phyloP scores from a whole-genome alignment of 2,888 invertebrate genomes.

The Oligia fasciuncula region DNA sequence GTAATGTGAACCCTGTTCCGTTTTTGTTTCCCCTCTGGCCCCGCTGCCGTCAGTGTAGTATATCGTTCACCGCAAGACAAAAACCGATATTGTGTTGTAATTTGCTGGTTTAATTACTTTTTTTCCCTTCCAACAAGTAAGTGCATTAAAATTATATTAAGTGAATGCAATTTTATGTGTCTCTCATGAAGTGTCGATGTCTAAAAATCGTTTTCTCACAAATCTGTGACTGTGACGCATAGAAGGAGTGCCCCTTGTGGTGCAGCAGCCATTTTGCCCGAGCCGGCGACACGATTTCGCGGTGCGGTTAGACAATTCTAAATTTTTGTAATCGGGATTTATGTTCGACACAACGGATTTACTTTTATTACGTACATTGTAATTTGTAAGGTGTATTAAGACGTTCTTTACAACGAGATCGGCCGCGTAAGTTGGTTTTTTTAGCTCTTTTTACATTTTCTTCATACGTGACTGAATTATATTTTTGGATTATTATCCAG shows the following conservation, averaged over 20 bases:
- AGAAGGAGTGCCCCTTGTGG: constrained; percentile 90
- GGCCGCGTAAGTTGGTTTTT: constrained; percentile 76
- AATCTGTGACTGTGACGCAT: constrained; percentile 90
- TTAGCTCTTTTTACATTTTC: constrained; percentile 74
- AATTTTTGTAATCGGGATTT: constrained; percentile 72
- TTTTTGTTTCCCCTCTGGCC: constrained; percentile 90
- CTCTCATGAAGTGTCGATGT: constrained; percentile 74
- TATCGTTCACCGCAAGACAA: constrained; percentile 90
- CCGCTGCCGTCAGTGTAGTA: constrained; percentile 90
- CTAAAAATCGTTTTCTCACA: constrained; percentile 73
- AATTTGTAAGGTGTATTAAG: constrained; percentile 53
- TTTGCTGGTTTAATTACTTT: constrained; percentile 89
- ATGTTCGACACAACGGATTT: constrained; percentile 48
- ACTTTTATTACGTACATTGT: constrained; percentile 44
- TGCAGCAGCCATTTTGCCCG: constrained; percentile 90
- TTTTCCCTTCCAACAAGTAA: constrained; percentile 90
- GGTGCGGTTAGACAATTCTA: constrained; percentile 82
- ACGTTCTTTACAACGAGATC: constrained; percentile 56
- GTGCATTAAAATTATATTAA: constrained; percentile 81
- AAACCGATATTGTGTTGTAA: constrained; percentile 89
- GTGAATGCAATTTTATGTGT: constrained; percentile 80
- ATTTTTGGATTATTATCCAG: constrained; percentile 74
- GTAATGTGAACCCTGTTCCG: constrained; percentile 89
- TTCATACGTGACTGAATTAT: constrained; percentile 74
- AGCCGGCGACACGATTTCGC: constrained; percentile 89